Conservation (phyloP, 1,140 invertebrate species). For the Magallana gigas region DNA sequence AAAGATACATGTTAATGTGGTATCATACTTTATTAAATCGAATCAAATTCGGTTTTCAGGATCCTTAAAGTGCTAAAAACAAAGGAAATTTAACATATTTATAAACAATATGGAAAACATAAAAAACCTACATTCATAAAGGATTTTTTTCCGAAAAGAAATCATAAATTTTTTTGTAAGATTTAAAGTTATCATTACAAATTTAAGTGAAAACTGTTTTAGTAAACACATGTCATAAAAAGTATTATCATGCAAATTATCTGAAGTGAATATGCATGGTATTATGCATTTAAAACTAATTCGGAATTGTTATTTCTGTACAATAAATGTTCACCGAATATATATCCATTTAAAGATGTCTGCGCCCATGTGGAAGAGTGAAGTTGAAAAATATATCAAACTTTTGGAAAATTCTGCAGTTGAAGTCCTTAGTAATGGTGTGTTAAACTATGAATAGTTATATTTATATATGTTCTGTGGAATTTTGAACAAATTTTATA, state of each 20-base stretch:
- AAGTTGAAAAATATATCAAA: constrained; percentile 29
- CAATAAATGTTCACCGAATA: neutral
- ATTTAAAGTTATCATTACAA: neutral
- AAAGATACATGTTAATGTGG: neutral
- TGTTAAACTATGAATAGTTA: neutral
- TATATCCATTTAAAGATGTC: constrained; percentile 42
- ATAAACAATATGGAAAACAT: neutral
- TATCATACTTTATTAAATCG: neutral
- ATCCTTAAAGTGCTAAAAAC: no score
- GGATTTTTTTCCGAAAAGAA: neutral
- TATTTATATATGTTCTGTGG: neutral
- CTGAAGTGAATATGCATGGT: no score
- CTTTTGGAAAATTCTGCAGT: neutral
- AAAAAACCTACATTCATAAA: neutral
- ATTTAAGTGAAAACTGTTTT: no score
- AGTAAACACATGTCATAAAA: no score
- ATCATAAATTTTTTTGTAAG: neutral
- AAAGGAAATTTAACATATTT: no score
- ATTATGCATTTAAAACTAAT: neutral
- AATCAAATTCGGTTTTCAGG: neutral
- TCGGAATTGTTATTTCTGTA: neutral
- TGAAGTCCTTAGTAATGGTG: neutral
- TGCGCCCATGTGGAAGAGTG: constrained; percentile 48
- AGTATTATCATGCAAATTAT: no score
- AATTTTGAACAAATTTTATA: constrained; percentile 7